Evolutionary conservation across 2,797 vertebrate species (phyloP).

Genomic region (Galagoides demidoff): DNA sequence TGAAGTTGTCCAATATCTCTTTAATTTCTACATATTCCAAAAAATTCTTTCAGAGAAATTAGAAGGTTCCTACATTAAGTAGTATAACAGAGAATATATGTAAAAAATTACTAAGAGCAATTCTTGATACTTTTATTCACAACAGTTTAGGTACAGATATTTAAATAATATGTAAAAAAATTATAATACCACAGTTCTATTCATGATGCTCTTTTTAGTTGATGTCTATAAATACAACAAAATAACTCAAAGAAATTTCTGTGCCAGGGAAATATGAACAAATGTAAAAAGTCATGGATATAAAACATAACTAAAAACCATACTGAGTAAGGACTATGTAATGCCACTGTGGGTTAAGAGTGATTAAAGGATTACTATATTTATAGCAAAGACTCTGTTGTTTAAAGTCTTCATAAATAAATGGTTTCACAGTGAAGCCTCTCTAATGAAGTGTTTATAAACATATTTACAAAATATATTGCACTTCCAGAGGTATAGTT

Average conservation of each 20-base stretch:
- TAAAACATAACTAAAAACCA: not conserved
- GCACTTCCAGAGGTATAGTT: not conserved
- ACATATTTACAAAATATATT: constrained; percentile 54
- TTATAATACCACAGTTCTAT: not conserved
- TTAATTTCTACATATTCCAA: constrained; percentile 37
- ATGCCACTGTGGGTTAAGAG: not conserved
- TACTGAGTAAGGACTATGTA: not conserved
- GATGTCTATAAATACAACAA: constrained; percentile 33
- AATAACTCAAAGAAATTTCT: constrained; percentile 34
- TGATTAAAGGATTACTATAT: constrained; percentile 45
- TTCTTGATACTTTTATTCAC: not conserved
- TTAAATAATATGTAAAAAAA: constrained; percentile 17
- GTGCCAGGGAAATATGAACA: constrained; percentile 9
- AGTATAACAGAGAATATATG: not conserved
- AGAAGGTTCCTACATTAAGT: not conserved
- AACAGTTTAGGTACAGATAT: not conserved
- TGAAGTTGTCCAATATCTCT: constrained; percentile 14
- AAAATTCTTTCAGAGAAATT: not conserved
- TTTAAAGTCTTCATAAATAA: constrained; percentile 68
- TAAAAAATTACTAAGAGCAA: not conserved
- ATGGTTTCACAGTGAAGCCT: constrained; percentile 50
- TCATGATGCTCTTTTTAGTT: constrained; percentile 32
- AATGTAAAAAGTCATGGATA: not conserved
- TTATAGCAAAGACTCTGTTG: not conserved
- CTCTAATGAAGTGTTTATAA: constrained; percentile 62